Evolutionary conservation across 2,113 vertebrate genomes (phyloP).

Genomic region (Mixornis gularis): DNA sequence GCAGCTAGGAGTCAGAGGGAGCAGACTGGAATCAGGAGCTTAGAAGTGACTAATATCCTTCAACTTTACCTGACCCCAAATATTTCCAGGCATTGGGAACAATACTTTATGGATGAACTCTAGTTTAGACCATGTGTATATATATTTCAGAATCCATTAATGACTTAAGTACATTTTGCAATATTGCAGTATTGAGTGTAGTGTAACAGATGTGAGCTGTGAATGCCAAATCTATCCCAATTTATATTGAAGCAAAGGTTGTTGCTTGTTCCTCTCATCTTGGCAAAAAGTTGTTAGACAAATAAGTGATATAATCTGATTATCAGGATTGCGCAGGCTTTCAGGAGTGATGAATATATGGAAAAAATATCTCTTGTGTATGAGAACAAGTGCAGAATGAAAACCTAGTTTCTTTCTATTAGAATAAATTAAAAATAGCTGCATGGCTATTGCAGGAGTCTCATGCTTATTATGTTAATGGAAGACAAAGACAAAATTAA

Average conservation of each 20-base stretch:
- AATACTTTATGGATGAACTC: not conserved
- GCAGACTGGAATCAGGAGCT: not conserved
- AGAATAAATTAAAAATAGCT: slow-evolving; percentile 20
- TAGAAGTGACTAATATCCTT: not conserved
- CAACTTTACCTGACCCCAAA: not conserved
- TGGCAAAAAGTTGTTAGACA: not conserved
- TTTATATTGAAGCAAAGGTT: not conserved
- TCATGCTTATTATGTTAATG: not conserved
- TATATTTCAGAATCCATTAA: not conserved
- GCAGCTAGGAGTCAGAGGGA: not conserved
- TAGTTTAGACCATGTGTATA: not conserved
- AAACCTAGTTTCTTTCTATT: not conserved
- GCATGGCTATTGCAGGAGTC: not conserved
- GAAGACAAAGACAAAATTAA: not conserved
- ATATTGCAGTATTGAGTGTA: not conserved
- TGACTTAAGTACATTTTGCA: not conserved
- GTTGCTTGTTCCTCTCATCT: not conserved
- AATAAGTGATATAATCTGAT: not conserved
- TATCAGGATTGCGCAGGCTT: not conserved
- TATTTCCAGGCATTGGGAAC: not conserved
- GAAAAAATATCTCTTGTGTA: not conserved
- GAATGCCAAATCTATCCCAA: not conserved
- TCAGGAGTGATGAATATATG: not conserved
- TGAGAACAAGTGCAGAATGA: not conserved
- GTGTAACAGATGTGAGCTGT: not conserved